A percentile compares a stretch with the other conserved stretches of the same genome.
Evolutionary conservation across 2,113 vertebrate species (phyloP).

Genomic region (Pelobates fuscus): DNA sequence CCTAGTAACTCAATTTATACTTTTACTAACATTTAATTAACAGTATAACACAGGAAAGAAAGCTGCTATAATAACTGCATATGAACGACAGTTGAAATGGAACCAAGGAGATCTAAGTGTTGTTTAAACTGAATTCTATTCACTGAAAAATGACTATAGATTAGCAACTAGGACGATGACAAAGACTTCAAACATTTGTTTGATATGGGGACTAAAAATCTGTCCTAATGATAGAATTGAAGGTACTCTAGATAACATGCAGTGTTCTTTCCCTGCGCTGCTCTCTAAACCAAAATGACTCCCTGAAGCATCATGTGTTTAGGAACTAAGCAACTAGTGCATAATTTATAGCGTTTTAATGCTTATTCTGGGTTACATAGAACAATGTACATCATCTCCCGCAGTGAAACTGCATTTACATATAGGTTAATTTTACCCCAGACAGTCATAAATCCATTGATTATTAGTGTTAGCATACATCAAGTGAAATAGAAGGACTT

Average conservation of each 20-base stretch:
- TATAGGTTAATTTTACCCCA: not conserved
- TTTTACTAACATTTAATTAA: not conserved
- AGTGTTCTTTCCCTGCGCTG: constrained; percentile 3
- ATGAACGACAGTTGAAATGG: no score
- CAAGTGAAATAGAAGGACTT: no score
- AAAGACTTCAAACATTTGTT: constrained; percentile 30
- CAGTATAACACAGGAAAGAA: not conserved
- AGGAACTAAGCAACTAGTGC: constrained; percentile 6
- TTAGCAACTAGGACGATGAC: constrained; percentile 23
- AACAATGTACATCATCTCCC: not conserved
- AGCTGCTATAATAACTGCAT: not conserved
- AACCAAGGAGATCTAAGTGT: no score
- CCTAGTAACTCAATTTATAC: not conserved
- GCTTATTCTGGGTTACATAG: no score
- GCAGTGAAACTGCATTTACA: not conserved
- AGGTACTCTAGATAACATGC: constrained; percentile 13
- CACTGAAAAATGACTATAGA: constrained; percentile 32
- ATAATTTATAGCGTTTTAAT: not conserved
- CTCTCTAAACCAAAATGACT: constrained; percentile 2
- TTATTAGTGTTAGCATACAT: no score
- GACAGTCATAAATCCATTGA: no score
- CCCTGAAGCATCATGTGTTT: not conserved
- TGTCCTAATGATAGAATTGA: constrained; percentile 17
- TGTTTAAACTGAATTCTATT: not conserved
- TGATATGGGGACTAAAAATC: constrained; percentile 32